Conservation (phyloP, 1,140 invertebrate species). For the Drosophila bocqueti region DNA sequence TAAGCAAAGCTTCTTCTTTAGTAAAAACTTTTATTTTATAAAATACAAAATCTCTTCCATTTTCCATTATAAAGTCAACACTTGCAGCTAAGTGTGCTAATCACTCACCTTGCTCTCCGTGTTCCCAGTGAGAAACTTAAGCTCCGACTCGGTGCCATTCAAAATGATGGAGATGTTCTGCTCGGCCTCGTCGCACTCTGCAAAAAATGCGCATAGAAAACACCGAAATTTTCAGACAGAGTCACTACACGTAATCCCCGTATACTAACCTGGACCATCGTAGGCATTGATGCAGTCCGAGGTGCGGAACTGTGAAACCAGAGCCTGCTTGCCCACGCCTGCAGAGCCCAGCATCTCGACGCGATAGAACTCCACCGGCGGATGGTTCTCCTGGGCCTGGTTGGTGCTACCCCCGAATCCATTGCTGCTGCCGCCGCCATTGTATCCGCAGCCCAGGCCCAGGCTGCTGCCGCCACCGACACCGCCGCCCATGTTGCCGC, state of each 20-base stretch:
- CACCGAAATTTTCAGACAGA: conserved; percentile 7
- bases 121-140: conserved; percentile 89
- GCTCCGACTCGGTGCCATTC: conserved; percentile 95
- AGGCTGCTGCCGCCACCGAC: conserved; percentile 78
- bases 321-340: conserved; percentile 95
- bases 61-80: not conserved
- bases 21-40: too few species aligned
- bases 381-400: conserved; percentile 55
- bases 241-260: not conserved
- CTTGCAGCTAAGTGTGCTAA: conserved; percentile 12
- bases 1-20: too few species aligned
- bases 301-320: conserved; percentile 97
- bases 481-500: conserved; percentile 71
- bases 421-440: conserved; percentile 78
- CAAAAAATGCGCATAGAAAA: not conserved
- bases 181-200: conserved; percentile 89
- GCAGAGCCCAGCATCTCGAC: conserved; percentile 94
- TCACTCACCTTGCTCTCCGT: conserved; percentile 86
- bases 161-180: conserved; percentile 95
- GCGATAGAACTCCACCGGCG: conserved; percentile 87
- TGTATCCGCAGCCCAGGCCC: conserved; percentile 78
- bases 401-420: conserved; percentile 79
- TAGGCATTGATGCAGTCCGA: conserved; percentile 97
- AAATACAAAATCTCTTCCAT: rapidly evolving
- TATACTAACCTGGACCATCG: conserved; percentile 90